These are phyloP conservation scores for Sycophaga agraensis DNA, from an alignment of 1,140 invertebrate species.

Conservation along the genomic window DNA sequence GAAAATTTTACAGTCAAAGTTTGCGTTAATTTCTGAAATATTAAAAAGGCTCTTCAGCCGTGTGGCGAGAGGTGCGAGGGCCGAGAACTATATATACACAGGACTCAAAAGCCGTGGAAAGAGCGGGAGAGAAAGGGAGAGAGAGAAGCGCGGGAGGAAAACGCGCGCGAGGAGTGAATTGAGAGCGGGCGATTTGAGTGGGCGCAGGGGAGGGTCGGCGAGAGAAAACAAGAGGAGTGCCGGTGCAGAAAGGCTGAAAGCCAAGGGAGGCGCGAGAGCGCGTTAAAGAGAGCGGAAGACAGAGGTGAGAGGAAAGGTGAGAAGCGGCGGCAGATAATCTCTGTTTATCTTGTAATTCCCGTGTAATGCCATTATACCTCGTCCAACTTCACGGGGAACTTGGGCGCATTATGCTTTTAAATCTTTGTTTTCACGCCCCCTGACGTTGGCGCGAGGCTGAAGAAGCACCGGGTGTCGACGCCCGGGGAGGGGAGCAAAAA, in stretches of 20 bases:
- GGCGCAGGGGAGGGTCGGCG: too few species aligned
- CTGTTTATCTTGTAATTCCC: conserved; percentile 45
- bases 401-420: conserved; percentile 39
- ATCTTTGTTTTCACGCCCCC: conserved; percentile 39
- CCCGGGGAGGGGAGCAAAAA: background rate
- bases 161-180: background rate
- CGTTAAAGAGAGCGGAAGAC: conserved; percentile 10
- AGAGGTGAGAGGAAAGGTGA: conserved; percentile 26
- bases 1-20: too few species aligned
- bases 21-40: too few species aligned
- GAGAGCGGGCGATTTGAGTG: background rate
- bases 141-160: background rate
- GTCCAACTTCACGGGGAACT: conserved; percentile 26
- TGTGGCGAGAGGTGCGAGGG: too few species aligned
- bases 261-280: background rate
- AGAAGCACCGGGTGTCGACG: too few species aligned
- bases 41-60: too few species aligned
- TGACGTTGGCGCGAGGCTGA: too few species aligned
- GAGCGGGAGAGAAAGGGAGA: background rate
- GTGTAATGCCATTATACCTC: conserved; percentile 39
- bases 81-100: too few species aligned
- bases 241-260: background rate
- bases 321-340: conserved; percentile 37
- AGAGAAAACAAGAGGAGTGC: too few species aligned
- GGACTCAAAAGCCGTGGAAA: too few species aligned